Evolutionary conservation across 2,888 invertebrate genomes (phyloP), one percentile per base, ranked within the genome.

Genomic region (Protophormia terraenovae): DNA sequence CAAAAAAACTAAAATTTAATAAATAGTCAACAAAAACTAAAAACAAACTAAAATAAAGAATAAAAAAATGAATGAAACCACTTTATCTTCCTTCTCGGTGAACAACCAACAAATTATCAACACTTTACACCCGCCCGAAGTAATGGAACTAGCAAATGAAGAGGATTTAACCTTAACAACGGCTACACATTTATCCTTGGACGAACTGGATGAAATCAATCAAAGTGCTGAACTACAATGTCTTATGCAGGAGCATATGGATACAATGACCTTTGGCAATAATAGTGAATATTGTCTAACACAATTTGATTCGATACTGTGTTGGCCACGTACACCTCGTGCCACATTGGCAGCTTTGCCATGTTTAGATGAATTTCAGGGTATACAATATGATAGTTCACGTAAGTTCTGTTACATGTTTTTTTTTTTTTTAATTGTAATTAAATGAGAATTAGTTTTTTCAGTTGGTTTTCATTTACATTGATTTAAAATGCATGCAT

Each of bases 271-370:
- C 88, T 89, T 89, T 83, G 91, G 90, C 83, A 92, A 92, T 87
- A 87, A 86, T 32, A 90, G 87, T 76, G 92, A 91, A 86, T 91
- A 90, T 90, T 97, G 97, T 90, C 94, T 94, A 78, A 94, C 95
- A 47, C 94, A 94, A 88, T 96, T 95, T 93, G 97, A 97, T 90
- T 94, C 95, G 3, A 93, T 97, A 80, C 93, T 97, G 41, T 98
- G 97, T 92, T 98, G 97, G 98, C 97, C 97, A 12, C 94, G 95
- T 2, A 97, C 97, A 1, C 94, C 94, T 0, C 94, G 95, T 85
- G 96, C 95, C 86, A 94, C 95, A 0, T 91, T 95, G 67, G 96
- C 96, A 1, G 93, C 95, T 29, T 94, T 97, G 87, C 95, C 95
- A 64, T 98, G 98, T 91, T 96, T 97, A 90, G 95, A 95, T 62